phyloP scores from a whole-genome alignment of 1,140 invertebrate genomes.

The Eurosta solidaginis region DNA sequence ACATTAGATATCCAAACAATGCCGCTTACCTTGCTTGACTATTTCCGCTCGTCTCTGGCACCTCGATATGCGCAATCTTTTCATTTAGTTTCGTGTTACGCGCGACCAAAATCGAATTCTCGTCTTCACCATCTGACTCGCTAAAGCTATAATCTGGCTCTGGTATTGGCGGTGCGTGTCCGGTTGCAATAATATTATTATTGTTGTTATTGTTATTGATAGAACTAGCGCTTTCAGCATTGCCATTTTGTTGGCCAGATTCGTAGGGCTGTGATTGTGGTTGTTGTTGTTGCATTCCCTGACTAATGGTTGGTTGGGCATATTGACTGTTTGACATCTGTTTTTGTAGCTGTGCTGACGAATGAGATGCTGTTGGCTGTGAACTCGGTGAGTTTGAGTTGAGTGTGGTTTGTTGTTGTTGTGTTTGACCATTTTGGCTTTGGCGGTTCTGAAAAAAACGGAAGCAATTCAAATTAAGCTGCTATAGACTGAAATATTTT shows the following conservation, averaged over 20 bases:
- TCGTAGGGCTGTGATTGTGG: conserved; percentile 25
- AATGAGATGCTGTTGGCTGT: conserved; percentile 63
- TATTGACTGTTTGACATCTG: conserved; percentile 58
- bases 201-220: conserved; percentile 37
- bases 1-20: too few species aligned
- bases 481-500: neutral
- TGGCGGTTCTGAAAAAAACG: conserved; percentile 31
- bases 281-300: conserved; percentile 31
- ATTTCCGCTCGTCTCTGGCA: conserved; percentile 69
- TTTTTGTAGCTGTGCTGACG: conserved; percentile 77
- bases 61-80: conserved; percentile 54
- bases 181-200: conserved; percentile 42
- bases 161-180: conserved; percentile 75
- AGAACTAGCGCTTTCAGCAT: conserved; percentile 66
- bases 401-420: conserved; percentile 63
- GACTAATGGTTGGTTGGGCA: conserved; percentile 35
- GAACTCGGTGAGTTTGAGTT: conserved; percentile 68
- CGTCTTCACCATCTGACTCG: conserved; percentile 72
- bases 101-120: conserved; percentile 59
- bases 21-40: conserved; percentile 70
- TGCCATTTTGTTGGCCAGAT: conserved; percentile 24
- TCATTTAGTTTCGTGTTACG: conserved; percentile 58
- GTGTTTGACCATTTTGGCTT: conserved; percentile 56
- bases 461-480: neutral
- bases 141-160: conserved; percentile 88